Evolutionary conservation across 2,113 vertebrate genomes (phyloP).

Genomic region (Procavia capensis): DNA sequence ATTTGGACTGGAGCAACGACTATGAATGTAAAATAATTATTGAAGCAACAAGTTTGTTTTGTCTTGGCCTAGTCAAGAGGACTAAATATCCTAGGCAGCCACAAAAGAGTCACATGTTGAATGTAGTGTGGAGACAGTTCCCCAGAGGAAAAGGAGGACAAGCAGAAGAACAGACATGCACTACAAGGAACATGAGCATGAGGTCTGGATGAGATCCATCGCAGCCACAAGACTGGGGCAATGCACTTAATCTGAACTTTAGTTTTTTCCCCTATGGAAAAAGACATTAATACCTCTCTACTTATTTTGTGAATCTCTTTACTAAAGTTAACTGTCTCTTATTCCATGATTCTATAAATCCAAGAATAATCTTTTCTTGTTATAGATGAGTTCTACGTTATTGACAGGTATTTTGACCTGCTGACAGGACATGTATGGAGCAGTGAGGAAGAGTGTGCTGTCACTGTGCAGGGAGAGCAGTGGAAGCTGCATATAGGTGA

Average conservation of each 20-base stretch:
- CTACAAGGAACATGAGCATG: not conserved
- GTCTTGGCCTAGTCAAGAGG: not conserved
- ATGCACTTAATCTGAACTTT: not conserved
- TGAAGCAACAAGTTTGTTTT: constrained; percentile 8
- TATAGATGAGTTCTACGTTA: not conserved
- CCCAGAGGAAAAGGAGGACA: not conserved
- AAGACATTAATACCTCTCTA: not conserved
- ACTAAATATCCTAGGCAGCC: not conserved
- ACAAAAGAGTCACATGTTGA: not conserved
- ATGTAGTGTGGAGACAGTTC: not conserved
- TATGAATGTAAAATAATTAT: not conserved
- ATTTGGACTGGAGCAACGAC: not conserved
- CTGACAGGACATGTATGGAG: too few relatives aligned
- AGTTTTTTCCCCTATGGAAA: not conserved
- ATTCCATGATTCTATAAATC: constrained; percentile 17
- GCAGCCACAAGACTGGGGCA: not conserved
- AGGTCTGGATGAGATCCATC: not conserved
- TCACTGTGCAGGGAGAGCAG: too few relatives aligned
- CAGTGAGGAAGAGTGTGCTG: too few relatives aligned
- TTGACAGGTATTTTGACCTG: not conserved
- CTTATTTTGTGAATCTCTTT: not conserved
- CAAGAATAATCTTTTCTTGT: constrained; percentile 3
- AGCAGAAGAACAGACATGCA: not conserved
- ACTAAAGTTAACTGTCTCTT: not conserved
- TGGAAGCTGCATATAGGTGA: too few relatives aligned